Evolutionary conservation across 2,113 vertebrate species (phyloP), one percentile per base, ranked within the genome.

Genomic region (Mesocricetus auratus): DNA sequence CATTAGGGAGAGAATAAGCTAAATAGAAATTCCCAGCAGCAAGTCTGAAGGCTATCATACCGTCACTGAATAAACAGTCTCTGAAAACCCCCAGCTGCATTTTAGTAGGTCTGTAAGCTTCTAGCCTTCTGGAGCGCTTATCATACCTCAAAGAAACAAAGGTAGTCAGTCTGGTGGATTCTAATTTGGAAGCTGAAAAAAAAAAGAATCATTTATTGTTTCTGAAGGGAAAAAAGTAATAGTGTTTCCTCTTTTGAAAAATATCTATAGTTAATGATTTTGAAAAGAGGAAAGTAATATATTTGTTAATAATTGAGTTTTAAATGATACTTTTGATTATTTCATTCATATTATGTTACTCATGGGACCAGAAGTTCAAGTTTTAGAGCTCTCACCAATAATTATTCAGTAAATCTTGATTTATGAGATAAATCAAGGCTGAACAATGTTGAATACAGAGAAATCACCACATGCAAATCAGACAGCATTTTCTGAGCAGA

Each of bases 1-100:
- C 92, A 95, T 92, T 42, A 96, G 53, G 96, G 90, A 53, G 96
- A 97, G 96, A 94, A 97, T 93, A 86, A 96, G 96, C 95, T 93
- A 97, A 97, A 97, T 97, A 95, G 79, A 62, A 64, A 95, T 66
- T 94, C 97, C 89, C 89, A 83, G 74, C 94, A 98, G 97, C 6
- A 74, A 75, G 33, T 39, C 31, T 93, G 86, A 96, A 97, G 95
- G 58, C 90, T 97, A 94, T 81, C 83, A 21, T 90, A 75, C 11
- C 98, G 87, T 97, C 96, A 97, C 45, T 92, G 83, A 93, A 1
- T 60, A 92, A 86, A 22, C 42, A 73, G 73, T 73, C 95, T 97
- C 79, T 79, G 58, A 86, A 94, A 91, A 85, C 66, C 33, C 87
- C 36, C 60, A 87, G 96, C 90, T 13, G 39, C 68, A 82, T 21